Evolutionary conservation across 35 echinoderm and acorn worm species (phyloP), one percentile per base, ranked within the genome.

Genomic region (Chiridota heheva): DNA sequence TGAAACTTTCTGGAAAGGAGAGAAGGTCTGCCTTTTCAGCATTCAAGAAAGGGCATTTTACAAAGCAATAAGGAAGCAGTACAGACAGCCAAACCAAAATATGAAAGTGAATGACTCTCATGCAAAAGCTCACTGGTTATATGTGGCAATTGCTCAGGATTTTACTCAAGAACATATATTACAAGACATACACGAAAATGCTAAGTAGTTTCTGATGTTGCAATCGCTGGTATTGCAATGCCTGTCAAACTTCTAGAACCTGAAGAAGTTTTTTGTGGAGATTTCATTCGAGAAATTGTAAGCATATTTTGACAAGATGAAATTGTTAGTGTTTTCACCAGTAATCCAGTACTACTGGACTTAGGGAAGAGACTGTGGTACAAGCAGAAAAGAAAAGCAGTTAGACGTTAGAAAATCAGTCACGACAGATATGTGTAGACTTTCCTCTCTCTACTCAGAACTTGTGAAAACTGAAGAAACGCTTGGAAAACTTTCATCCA

Each of bases 331-430:
- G 7, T 59, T 18, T 89, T 51, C 61, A 72, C 5, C 22, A 82
- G 2, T 60, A 67, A 61, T 36, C 72, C 72, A 16, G 40, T 67
- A 20, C 42, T 77, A 7, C 18, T 79, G 4, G 25, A 46, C 7
- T 70, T 89, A 18, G 86, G 78, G 12, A 58, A 69, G 29, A 82
- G 67, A 40, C 51, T 81, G 41, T 89, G 78, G 77, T 46, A 63
- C 32, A 89, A 74, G 29, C 18, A 73, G 41, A 89, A 72, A 64
- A 44, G 77, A 47, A 81, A 74, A 58, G n/a, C 12, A 34, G 77
- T 82, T 47, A 22, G 86, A 89, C 64, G 77, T 89, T 1, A 56
- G 86, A 75, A 71, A 55, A 53, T 61, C 64, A 55, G 77, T 89
- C 2, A 89, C 82, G 86, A 42, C 76, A 20, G 65, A 81, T 60